Conservation (phyloP, 2,113 vertebrate species). For the Grammomys surdaster region DNA sequence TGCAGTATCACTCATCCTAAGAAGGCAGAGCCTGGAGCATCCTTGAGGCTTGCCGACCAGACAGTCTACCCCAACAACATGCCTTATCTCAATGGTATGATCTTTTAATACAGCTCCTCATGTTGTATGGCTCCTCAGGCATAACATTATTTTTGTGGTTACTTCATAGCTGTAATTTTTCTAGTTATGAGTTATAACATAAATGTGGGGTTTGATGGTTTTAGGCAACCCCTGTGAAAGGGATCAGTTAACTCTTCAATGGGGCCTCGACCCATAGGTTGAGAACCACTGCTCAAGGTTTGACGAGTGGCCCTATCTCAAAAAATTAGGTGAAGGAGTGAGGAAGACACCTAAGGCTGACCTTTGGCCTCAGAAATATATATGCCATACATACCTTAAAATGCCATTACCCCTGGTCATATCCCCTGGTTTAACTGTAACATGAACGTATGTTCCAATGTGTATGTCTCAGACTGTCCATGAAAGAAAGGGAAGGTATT, state of each 20-base stretch:
- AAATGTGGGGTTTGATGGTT: neutral
- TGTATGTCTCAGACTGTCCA: neutral
- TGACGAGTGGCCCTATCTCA: neutral
- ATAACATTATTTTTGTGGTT: neutral
- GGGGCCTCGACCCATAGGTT: neutral
- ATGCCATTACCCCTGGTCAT: neutral
- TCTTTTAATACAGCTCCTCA: neutral
- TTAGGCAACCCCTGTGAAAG: neutral
- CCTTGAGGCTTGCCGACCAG: neutral
- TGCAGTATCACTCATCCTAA: neutral
- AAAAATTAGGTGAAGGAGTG: neutral
- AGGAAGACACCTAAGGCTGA: neutral
- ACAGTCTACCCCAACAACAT: neutral
- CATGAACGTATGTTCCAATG: neutral
- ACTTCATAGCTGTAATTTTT: neutral
- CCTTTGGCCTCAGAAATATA: neutral
- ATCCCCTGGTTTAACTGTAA: neutral
- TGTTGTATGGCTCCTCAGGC: neutral
- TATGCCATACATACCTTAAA: neutral
- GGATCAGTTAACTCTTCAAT: neutral
- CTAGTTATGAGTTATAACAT: neutral
- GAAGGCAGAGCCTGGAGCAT: neutral
- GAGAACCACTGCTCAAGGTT: neutral
- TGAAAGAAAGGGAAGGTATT: neutral
- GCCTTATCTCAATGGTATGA: no score